phyloP scores from a whole-genome alignment of 1,140 invertebrate genomes.

The Callitettix versicolor region DNA sequence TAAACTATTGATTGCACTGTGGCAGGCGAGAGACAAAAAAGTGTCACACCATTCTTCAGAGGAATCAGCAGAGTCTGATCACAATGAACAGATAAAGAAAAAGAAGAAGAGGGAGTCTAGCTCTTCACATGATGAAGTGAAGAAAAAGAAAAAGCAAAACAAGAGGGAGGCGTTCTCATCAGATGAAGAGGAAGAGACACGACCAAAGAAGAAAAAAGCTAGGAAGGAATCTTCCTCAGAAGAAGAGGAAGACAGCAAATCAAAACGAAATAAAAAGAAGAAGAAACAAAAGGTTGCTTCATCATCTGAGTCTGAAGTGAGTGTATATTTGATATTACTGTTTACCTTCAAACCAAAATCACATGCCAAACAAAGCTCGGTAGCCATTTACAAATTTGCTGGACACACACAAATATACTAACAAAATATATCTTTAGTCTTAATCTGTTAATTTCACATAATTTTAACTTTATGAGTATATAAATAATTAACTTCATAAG shows the following conservation, averaged over 20 bases:
- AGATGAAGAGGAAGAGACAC: constrained; percentile 54
- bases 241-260: constrained; percentile 47
- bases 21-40: constrained; percentile 41
- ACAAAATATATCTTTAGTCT: too few relatives aligned
- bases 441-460: too few relatives aligned
- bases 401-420: too few relatives aligned
- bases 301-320: constrained; percentile 46
- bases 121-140: constrained; percentile 36
- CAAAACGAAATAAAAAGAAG: constrained; percentile 54
- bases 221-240: constrained; percentile 40
- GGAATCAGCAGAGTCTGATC: constrained; percentile 43
- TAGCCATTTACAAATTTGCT: too few relatives aligned
- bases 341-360: too few relatives aligned
- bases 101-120: constrained; percentile 41
- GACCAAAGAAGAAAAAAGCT: constrained; percentile 55
- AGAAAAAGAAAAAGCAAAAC: constrained; percentile 32
- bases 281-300: constrained; percentile 50
- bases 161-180: constrained; percentile 30
- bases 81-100: constrained; percentile 36
- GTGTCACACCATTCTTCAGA: constrained; percentile 41
- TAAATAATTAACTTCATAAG: too few relatives aligned
- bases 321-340: constrained; percentile 19
- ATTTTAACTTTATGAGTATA: too few relatives aligned
- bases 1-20: background rate
- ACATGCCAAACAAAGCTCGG: too few relatives aligned